These are phyloP conservation scores for Crocuta crocuta DNA, from an alignment of 2,113 vertebrate genomes.

Conservation along the genomic window DNA sequence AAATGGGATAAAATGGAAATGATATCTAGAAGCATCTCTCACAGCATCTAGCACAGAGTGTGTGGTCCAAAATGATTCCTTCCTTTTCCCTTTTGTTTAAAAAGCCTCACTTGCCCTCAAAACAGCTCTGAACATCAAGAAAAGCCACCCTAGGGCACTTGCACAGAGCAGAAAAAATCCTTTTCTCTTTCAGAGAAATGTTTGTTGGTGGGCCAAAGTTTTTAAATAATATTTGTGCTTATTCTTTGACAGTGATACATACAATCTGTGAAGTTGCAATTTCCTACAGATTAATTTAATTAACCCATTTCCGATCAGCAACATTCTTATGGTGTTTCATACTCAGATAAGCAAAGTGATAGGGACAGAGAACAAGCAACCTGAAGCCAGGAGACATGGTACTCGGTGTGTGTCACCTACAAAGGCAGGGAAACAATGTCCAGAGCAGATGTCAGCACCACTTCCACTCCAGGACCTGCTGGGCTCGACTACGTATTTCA, in stretches of 20 bases:
- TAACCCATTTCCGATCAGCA: neutral
- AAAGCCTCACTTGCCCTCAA: neutral
- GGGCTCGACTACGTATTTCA: neutral
- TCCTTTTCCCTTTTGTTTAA: neutral
- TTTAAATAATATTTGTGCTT: neutral
- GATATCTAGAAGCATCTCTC: neutral
- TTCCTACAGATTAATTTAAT: neutral
- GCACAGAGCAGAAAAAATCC: neutral
- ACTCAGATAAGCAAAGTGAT: neutral
- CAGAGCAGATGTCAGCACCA: neutral
- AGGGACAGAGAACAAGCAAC: neutral
- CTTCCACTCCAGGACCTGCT: neutral
- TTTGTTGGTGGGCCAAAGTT: neutral
- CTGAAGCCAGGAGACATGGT: neutral
- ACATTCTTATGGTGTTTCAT: neutral
- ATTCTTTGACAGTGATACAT: neutral
- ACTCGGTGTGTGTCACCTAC: too few species aligned
- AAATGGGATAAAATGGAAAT: neutral
- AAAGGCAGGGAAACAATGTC: neutral
- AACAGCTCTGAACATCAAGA: neutral
- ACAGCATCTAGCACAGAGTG: neutral
- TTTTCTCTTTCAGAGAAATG: neutral
- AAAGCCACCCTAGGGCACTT: neutral
- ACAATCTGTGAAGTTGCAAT: neutral
- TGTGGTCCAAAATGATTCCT: neutral